A percentile compares a stretch with the other conserved stretches of the same genome.
These are phyloP conservation scores for Bembecia ichneumoniformis DNA, from an alignment of 2,888 invertebrate genomes.

Conservation along the genomic window DNA sequence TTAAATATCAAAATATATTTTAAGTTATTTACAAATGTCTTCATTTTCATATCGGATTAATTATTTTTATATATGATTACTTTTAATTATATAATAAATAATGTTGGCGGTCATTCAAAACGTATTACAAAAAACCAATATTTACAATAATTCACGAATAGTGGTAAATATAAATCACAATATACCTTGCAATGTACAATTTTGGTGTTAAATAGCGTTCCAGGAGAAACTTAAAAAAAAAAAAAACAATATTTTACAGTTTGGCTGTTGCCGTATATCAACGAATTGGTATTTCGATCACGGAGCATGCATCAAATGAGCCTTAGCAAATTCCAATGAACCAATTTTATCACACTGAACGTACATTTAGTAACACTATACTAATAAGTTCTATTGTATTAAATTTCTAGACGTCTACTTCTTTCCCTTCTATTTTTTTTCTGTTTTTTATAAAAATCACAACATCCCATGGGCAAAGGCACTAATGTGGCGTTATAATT, in stretches of 20 bases:
- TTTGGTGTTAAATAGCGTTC: no score
- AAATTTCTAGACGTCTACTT: no score
- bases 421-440: constrained; percentile 19
- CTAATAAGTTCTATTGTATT: no score
- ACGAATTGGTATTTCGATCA: no score
- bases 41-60: constrained; percentile 4
- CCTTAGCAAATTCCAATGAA: no score
- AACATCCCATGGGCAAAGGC: constrained; percentile 63
- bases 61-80: constrained; percentile 9
- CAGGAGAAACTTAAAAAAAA: no score
- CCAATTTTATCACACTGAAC: no score
- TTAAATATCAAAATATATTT: background rate
- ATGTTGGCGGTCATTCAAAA: constrained; percentile 4
- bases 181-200: constrained; percentile 8
- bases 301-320: no score
- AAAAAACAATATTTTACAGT: no score
- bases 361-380: no score
- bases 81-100: no score
- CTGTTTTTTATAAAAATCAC: constrained; percentile 36
- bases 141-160: constrained; percentile 24
- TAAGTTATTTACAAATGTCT: background rate
- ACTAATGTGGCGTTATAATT: constrained; percentile 42
- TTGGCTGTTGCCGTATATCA: no score
- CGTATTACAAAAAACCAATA: constrained; percentile 13
- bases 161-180: constrained; percentile 20